These are phyloP conservation scores for Acronicta alni DNA, from an alignment of 2,888 invertebrate species.

Conservation along the genomic window DNA sequence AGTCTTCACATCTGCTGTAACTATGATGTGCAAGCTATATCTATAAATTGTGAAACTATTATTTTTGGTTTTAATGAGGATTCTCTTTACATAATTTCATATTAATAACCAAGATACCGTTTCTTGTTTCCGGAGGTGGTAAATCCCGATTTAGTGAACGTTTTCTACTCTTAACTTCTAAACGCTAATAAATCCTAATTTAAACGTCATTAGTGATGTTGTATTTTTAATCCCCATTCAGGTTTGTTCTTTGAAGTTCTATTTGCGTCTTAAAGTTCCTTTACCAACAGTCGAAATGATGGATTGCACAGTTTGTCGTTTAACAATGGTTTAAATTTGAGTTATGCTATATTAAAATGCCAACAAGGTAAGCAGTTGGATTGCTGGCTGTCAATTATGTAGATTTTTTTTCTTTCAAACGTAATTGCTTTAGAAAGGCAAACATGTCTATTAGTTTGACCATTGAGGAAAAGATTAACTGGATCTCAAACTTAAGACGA, in stretches of 20 bases:
- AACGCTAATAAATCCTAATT: slow-evolving; percentile 57
- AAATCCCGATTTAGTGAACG: slow-evolving; percentile 32
- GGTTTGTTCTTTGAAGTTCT: slow-evolving; percentile 50
- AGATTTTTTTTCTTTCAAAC: neutral
- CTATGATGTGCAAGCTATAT: neutral
- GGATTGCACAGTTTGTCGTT: slow-evolving; percentile 47
- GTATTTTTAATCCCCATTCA: slow-evolving; percentile 52
- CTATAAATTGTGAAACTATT: neutral
- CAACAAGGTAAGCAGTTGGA: slow-evolving; percentile 19
- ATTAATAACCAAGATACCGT: slow-evolving; percentile 12
- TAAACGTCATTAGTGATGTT: slow-evolving; percentile 48
- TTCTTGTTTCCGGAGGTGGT: slow-evolving; percentile 22
- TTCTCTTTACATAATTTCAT: slow-evolving; percentile 4
- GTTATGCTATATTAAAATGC: slow-evolving; percentile 28
- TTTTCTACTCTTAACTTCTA: slow-evolving; percentile 24
- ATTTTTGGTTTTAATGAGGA: slow-evolving; percentile 2
- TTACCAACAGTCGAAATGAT: slow-evolving; percentile 50
- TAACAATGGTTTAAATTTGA: slow-evolving; percentile 42
- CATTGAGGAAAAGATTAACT: neutral
- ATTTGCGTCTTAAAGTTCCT: slow-evolving; percentile 54
- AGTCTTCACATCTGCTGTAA: neutral
- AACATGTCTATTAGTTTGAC: slow-evolving; percentile 17
- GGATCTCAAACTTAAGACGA: neutral
- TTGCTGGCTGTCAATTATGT: slow-evolving; percentile 23
- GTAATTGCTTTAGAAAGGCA: slow-evolving; percentile 28